Base-by-base conservation (phyloP, 2,113 vertebrate species). In the Notarius lentiginosus region DNA sequence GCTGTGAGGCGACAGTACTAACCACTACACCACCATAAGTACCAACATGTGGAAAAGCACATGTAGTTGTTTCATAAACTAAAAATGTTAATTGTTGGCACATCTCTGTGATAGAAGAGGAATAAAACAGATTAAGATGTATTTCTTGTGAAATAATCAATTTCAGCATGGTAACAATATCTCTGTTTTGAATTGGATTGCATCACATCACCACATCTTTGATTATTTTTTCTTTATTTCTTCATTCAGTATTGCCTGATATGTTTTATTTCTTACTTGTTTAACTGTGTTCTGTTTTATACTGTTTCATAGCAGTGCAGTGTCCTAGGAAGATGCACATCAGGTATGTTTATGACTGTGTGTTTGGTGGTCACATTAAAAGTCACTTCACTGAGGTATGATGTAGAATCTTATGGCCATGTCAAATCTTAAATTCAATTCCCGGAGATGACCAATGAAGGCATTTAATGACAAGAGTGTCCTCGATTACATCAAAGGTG, bases 331-430 rank as follows among this genome's bases (percentile, higher is more conserved):
- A 34, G 68, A 41, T 41, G 15, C 9, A 6, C 72, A 75, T 8
- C 18, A 75, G 11, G 18, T 76, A 76, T 51, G 51, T 76, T 76
- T 76, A 76, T 51, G 73, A 76, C 20, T 24, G 73, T 51, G 73
- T 24, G 73, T 49, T 27, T 55, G 20, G 24, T 27, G 24, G 41
- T 5, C 34, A 47, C 34, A 47, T 73, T 72, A 75, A 75, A 75
- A 75, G 47, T 49, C 41, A 75, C 10, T 75, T 49, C 10, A 51
- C 47, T 51, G 41, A 51, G 22, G 47, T 51, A 51, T 76, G 20
- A 76, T 51, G 9, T 47, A 51, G 10, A 51, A 76, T 51, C 47
- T 76, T n/a, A n/a, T 76, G 41, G 73, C 5, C 73, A 76, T n/a
- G 10, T n/a, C 51, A 11, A 76, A 76, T 51, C 70, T 47, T 76